Evolutionary conservation across 2,113 vertebrate genomes (phyloP).

Genomic region (Sceloporus undulatus): DNA sequence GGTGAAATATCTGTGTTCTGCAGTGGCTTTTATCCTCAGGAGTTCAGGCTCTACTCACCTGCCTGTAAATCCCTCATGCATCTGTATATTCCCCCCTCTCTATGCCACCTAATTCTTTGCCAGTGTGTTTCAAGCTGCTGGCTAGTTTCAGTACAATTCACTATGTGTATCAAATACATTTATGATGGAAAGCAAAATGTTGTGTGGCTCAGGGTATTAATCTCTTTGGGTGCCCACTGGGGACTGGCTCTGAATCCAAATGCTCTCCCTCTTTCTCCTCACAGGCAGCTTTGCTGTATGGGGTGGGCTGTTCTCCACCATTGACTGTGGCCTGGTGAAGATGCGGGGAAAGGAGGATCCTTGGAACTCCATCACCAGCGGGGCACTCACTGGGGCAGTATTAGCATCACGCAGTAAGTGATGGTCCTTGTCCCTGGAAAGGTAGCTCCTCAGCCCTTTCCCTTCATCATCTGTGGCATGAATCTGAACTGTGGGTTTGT

Average conservation of each 20-base stretch:
- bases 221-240: neutral
- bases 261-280: neutral
- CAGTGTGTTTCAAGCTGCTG: neutral
- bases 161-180: neutral
- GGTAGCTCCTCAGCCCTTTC: no score
- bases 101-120: neutral
- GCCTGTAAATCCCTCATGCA: neutral
- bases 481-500: neutral
- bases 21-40: neutral
- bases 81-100: no score
- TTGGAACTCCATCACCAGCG: constrained; percentile 93
- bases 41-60: neutral
- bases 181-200: neutral
- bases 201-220: neutral
- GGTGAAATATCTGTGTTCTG: neutral
- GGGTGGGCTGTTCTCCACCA: constrained; percentile 92
- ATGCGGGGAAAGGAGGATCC: constrained; percentile 90
- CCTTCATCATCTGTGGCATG: neutral
- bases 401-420: constrained; percentile 90
- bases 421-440: neutral
- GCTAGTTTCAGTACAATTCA: neutral
- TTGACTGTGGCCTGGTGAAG: constrained; percentile 89
- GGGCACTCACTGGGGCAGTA: constrained; percentile 89
- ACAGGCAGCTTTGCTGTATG: constrained; percentile 91
- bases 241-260: neutral